Conservation (phyloP, 2,113 vertebrate genomes). For the Cyprinodon tularosa region DNA sequence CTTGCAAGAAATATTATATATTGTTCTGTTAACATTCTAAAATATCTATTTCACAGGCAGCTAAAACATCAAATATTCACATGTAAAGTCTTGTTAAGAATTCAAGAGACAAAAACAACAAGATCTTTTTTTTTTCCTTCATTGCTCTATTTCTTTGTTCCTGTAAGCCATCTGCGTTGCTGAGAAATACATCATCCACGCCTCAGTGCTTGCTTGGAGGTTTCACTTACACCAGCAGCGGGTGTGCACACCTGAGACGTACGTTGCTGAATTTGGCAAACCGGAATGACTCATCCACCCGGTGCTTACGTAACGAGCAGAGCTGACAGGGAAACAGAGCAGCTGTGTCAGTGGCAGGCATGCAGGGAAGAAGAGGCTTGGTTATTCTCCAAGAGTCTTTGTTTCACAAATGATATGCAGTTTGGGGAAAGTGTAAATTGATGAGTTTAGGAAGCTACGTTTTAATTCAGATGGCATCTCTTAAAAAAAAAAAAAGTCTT, state of each 20-base stretch:
- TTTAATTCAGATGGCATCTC: background rate
- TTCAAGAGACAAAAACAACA: constrained; percentile 9
- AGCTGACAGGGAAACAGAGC: constrained; percentile 44
- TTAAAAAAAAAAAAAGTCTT: too few species aligned
- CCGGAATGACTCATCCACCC: constrained; percentile 73
- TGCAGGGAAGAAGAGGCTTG: constrained; percentile 14
- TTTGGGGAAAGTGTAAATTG: background rate
- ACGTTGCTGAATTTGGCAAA: constrained; percentile 59
- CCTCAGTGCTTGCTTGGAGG: constrained; percentile 49
- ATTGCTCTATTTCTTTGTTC: constrained; percentile 16
- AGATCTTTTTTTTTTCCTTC: background rate
- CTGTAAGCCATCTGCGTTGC: constrained; percentile 44
- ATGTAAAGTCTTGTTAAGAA: background rate
- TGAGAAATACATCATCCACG: constrained; percentile 53
- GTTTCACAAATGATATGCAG: constrained; percentile 8
- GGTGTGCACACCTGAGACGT: constrained; percentile 39
- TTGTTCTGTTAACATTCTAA: constrained; percentile 13
- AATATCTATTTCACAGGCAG: background rate
- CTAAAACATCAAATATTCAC: constrained; percentile 7
- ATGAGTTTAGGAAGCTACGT: too few species aligned
- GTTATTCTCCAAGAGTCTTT: constrained; percentile 16
- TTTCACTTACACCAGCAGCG: constrained; percentile 45
- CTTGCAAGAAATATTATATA: constrained; percentile 7
- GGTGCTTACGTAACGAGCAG: constrained; percentile 62
- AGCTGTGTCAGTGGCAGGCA: constrained; percentile 13